Evolutionary conservation across 2,888 invertebrate species (phyloP), one percentile per base, ranked within the genome.

Genomic region (Esperia sulphurella): DNA sequence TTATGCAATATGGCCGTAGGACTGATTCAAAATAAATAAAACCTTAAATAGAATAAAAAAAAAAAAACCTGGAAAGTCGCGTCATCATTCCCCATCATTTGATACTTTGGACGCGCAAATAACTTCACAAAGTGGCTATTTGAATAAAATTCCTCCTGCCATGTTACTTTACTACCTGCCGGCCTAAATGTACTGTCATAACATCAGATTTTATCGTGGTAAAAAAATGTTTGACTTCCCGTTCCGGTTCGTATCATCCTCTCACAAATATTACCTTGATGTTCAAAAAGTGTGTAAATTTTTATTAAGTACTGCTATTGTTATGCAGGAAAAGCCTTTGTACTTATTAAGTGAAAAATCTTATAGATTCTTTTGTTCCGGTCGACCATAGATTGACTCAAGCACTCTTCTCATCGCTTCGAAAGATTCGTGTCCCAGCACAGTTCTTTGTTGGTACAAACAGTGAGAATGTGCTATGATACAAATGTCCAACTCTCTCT

Each of bases 151-250:
- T 58, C 44, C n/a, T n/a, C n/a, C n/a, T n/a, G n/a, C n/a, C 50
- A 39, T 35, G 50, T 59, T 57, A 55, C 66, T 67, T 67, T 67
- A 63, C 59, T 63, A 52, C 56, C 53, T 48, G 45, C 46, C 45
- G 45, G 50, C 53, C 43, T 43, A 43, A 50, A 58, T 53, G 55
- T 55, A 51, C 55, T 13, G 58, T 49, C 57, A 54, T 63, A 63
- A 60, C 59, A 62, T 66, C 45, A 55, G 61, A 65, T 65, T 66
- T 64, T 65, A 65, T 61, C 54, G 57, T 50, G 48, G 55, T 55
- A 57, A 61, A 62, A 64, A 62, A 56, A 59, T 49, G 49, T 43
- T 41, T 35, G 38, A 45, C 49, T 49, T 45, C 45, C 41, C 30
- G 6, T 39, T 39, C 39, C 39, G 35, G 35, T 35, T 39, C 39